Evolutionary conservation across 2,888 invertebrate species (phyloP), one percentile per base, ranked within the genome.

Genomic region (Charanyca ferruginea): DNA sequence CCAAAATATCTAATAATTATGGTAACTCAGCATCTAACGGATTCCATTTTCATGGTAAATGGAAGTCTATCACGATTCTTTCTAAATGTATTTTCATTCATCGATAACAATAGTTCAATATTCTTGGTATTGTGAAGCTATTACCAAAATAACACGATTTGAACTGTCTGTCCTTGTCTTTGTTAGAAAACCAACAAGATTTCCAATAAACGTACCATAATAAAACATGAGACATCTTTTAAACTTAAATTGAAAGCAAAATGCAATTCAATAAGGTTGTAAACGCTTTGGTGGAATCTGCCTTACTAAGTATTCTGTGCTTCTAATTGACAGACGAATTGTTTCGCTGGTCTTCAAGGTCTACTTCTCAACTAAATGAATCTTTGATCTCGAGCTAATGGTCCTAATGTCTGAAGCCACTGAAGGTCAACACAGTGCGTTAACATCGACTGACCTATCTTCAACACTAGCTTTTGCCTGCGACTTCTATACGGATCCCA

Each of bases 311-410:
- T n/a, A 28, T 28, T 28, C 28, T 28, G n/a, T n/a, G n/a, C 28
- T 45, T 51, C 6, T 3, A 22, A 72, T 32, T 69, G 35, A 41
- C 32, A 41, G 38, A 71, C 22, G 51, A 48, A 28, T 38, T 22
- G 45, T 71, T 61, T 35, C 22, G 9, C 41, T 45, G 9, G 32
- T 8, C 18, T 25, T 22, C 41, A 61, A 45, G 62, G 62, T 77
- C 77, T 53, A 54, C 18, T 73, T 57, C 11, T 47, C 28, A 25
- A 53, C 25, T 53, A 44, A 41, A 57, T n/a, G 41, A 49, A 51
- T 72, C 41, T 72, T 77, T 77, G 45, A 73, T 58, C 73, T 54
- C 45, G 45, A 63, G 53, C 53, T 72, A 75, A 61, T 74, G 47
- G 54, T 20, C 51, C 55, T 48, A 45, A 67, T 53, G 44, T 59